Percentiles rank a stretch among this genome's conserved stretches.
phyloP scores from a whole-genome alignment of 23 tunicate species.

The Ascidia mentula region DNA sequence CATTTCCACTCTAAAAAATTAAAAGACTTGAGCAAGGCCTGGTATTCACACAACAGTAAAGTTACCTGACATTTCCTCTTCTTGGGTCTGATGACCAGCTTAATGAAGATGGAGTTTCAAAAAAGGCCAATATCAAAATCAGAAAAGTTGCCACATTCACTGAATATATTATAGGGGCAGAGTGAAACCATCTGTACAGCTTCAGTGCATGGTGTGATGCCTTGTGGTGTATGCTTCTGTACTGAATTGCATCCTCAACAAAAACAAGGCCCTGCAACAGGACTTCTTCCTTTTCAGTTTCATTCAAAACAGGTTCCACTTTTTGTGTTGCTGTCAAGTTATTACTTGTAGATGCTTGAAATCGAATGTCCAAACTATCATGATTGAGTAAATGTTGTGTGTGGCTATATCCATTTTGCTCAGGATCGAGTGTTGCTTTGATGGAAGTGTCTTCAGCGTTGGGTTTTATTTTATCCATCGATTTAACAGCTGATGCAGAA shows the following conservation, averaged over 20 bases:
- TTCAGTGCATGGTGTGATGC: constrained; percentile 42
- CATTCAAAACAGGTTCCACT: neutral
- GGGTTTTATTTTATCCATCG: neutral
- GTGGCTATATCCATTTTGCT: neutral
- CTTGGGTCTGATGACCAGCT: constrained; percentile 89
- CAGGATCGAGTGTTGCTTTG: neutral
- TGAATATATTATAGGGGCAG: constrained; percentile 49
- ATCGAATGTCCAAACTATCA: neutral
- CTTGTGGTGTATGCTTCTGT: constrained; percentile 89
- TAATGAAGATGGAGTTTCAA: constrained; percentile 86
- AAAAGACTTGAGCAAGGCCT: neutral
- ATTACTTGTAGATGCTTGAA: neutral
- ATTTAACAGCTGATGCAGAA: neutral
- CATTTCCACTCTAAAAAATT: constrained; percentile 33
- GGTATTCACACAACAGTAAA: neutral
- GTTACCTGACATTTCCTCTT: constrained; percentile 57
- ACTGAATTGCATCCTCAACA: constrained; percentile 85
- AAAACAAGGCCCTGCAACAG: constrained; percentile 73
- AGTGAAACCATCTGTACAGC: constrained; percentile 79
- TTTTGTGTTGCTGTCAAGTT: neutral
- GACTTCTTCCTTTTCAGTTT: neutral
- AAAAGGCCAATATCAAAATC: constrained; percentile 62
- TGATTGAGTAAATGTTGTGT: neutral
- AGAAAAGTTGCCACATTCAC: constrained; percentile 63
- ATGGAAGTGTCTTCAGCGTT: neutral